Base-by-base conservation (phyloP, 2,113 vertebrate species). In the Antennarius striatus region DNA sequence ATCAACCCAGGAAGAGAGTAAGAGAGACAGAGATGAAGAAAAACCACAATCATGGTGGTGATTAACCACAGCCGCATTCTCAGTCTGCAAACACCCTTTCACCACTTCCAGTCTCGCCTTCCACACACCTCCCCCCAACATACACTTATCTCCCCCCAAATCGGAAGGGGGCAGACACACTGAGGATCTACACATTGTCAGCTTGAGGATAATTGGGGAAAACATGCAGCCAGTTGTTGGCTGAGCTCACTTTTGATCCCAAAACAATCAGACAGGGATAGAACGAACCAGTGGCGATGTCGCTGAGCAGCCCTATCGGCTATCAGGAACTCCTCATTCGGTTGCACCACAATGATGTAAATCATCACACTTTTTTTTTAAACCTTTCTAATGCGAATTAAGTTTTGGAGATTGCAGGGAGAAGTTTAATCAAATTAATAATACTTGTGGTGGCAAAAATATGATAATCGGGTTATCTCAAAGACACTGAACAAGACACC, bases 71-170 rank as follows among this genome's bases (percentile, higher is more conserved):
- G 71, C 58, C 72, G 17, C 85, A 89, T 85, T 88, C 80, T 77
- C 72, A 76, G 78, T 60, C 82, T 79, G 79, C 75, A 84, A 84
- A 83, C 65, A 78, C 57, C 76, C 83, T 88, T 84, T 88, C 85
- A 89, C 62, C 87, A 84, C 85, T 66, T 84, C 68, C 28, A 78
- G 66, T 39, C 62, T 47, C 73, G 54, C 81, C 54, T 45, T 54
- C 8, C 53, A 15, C 28, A 10, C 39, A 3, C 56, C 47, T n/a
- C 58, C 53, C 4, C 42, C 4, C 46, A 17, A 65, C 61, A 55
- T 50, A 63, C 65, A 22, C 60, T 80, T 87, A 80, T 88, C 82
- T 85, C 42, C 39, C 28, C 52, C 7, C 15, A 32, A 69, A 75
- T 90, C 86, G 77, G 50, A 65, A 73, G 75, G 52, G 63, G 80